Evolutionary conservation across 53 echinoderm and acorn worm genomes (phyloP).

Genomic region (Zoroaster sp.): DNA sequence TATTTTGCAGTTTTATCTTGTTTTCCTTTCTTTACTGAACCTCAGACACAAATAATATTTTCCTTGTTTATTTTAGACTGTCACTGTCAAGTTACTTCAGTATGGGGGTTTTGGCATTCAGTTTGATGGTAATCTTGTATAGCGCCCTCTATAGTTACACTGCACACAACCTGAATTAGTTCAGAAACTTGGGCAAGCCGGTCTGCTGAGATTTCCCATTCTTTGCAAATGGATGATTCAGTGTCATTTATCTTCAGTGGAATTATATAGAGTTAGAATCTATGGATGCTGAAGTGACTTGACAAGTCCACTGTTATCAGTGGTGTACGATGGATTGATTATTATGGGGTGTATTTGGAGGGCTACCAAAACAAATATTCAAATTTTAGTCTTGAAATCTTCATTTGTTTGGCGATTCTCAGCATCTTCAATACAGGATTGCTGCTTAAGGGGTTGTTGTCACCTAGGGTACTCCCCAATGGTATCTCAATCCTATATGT

Average conservation of each 20-base stretch:
- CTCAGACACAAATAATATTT: neutral
- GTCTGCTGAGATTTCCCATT: neutral
- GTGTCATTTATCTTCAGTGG: no score
- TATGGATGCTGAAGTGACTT: neutral
- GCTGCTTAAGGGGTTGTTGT: no score
- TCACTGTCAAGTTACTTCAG: neutral
- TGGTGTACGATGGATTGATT: neutral
- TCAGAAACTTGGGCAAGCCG: neutral
- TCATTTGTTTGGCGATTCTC: no score
- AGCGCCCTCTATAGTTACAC: neutral
- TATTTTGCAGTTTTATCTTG: neutral
- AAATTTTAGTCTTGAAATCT: no score
- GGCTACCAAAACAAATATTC: no score
- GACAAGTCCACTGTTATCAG: neutral
- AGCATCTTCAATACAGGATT: no score
- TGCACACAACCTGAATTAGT: neutral
- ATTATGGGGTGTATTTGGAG: no score
- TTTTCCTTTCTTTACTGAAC: neutral
- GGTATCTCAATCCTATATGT: no score
- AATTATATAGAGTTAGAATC: neutral
- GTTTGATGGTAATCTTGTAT: neutral
- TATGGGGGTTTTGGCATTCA: no score
- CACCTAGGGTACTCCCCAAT: no score
- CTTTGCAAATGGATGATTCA: no score
- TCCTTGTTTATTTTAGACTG: neutral